A percentile compares a stretch with the other conserved stretches of the same genome.
Evolutionary conservation across 2,113 vertebrate species (phyloP).

Genomic region (Colistium nudipinnis): DNA sequence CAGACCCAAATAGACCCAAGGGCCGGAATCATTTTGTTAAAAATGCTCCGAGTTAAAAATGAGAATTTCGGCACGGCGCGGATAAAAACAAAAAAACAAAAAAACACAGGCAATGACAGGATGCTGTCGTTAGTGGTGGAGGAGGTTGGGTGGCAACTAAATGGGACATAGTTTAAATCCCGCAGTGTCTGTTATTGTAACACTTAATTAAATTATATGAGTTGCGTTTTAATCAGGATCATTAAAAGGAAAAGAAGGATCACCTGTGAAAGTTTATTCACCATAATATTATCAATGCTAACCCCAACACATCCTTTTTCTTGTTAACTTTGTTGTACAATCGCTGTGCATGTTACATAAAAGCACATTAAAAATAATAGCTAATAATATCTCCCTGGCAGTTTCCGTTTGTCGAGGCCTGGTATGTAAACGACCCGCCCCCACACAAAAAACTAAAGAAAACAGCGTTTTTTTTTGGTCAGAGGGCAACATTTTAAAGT

Average conservation of each 20-base stretch:
- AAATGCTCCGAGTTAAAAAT: slow-evolving; percentile 55
- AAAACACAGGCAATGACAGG: slow-evolving; percentile 44
- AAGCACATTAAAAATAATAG: slow-evolving; percentile 29
- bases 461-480: slow-evolving; percentile 56
- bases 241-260: neutral
- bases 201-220: neutral
- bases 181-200: slow-evolving; percentile 19
- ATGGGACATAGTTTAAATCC: slow-evolving; percentile 14
- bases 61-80: slow-evolving; percentile 54
- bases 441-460: too few relatives aligned
- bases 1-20: slow-evolving; percentile 23
- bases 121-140: slow-evolving; percentile 36
- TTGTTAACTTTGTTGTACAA: neutral
- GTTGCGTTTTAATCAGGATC: slow-evolving; percentile 5
- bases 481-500: slow-evolving; percentile 80
- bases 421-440: slow-evolving; percentile 58
- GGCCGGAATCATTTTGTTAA: slow-evolving; percentile 68
- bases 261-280: neutral
- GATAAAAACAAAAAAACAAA: slow-evolving; percentile 49
- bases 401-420: slow-evolving; percentile 24
- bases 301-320: neutral
- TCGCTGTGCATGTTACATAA: slow-evolving; percentile 29
- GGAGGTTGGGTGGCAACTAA: slow-evolving; percentile 1
- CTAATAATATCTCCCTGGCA: slow-evolving; percentile 9
- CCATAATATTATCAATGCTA: neutral